Conservation (phyloP, 1,140 invertebrate genomes). For the Anthonomus grandis region DNA sequence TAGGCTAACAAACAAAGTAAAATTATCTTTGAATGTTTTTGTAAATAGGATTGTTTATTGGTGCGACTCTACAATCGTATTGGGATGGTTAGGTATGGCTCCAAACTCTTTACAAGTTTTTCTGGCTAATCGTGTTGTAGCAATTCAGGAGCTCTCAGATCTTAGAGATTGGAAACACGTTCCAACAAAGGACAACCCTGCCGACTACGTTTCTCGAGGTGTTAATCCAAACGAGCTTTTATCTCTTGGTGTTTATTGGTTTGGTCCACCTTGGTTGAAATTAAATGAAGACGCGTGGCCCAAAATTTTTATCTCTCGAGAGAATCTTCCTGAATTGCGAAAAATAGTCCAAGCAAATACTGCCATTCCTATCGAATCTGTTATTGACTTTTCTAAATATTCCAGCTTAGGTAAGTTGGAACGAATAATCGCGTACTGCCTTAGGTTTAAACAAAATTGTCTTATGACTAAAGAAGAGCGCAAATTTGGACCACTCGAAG, state of each 20-base stretch:
- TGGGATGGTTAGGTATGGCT: slow-evolving; percentile 37
- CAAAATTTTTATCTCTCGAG: background rate
- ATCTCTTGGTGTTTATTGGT: slow-evolving; percentile 2
- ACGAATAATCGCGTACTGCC: background rate
- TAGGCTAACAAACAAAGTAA: slow-evolving; percentile 1
- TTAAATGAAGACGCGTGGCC: background rate
- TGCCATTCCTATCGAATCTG: background rate
- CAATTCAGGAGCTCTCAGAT: slow-evolving; percentile 33
- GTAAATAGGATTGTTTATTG: slow-evolving; percentile 8
- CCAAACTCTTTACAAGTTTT: slow-evolving; percentile 38
- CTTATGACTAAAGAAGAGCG: background rate
- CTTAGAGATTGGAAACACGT: slow-evolving; percentile 38
- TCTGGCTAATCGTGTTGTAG: slow-evolving; percentile 37
- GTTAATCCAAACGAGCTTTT: slow-evolving; percentile 3
- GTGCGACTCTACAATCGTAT: slow-evolving; percentile 29
- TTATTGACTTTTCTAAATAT: background rate
- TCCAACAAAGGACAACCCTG: slow-evolving; percentile 41
- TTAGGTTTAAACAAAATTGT: background rate
- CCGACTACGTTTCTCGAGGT: slow-evolving; percentile 30
- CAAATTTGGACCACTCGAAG: background rate
- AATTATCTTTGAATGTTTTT: background rate
- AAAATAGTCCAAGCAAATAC: background rate
- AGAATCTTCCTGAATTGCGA: background rate
- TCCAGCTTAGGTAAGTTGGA: background rate
- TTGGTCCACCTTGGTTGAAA: slow-evolving; percentile 7